A percentile compares a stretch with the other conserved stretches of the same genome.
phyloP scores from a whole-genome alignment of 1,140 invertebrate species.

The Nymphalis io region DNA sequence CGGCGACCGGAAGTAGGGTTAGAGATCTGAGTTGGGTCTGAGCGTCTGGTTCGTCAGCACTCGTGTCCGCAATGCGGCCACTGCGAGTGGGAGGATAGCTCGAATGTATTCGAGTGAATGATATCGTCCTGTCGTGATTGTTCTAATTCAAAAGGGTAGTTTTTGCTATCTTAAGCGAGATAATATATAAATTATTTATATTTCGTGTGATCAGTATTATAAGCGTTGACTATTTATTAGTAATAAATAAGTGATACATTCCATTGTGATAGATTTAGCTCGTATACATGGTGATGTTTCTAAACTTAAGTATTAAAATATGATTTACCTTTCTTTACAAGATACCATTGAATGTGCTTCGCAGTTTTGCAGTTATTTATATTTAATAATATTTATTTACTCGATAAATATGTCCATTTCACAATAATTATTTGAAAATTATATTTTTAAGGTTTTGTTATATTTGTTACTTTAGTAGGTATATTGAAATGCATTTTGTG shows the following conservation, averaged over 20 bases:
- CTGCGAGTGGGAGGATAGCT: neutral
- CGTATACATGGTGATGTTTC: slow-evolving; percentile 14
- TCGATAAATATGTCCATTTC: neutral
- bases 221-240: slow-evolving; percentile 39
- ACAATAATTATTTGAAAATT: neutral
- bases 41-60: neutral
- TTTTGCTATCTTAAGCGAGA: neutral
- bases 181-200: neutral
- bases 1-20: neutral
- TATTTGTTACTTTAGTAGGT: neutral
- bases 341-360: neutral
- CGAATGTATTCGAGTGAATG: neutral
- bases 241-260: slow-evolving; percentile 46
- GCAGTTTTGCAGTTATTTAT: neutral
- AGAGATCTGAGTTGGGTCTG: neutral
- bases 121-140: neutral
- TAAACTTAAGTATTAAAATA: slow-evolving; percentile 2
- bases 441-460: neutral
- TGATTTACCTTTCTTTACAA: neutral
- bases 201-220: slow-evolving; percentile 65
- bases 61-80: neutral
- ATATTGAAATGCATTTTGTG: neutral
- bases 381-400: neutral
- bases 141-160: neutral
- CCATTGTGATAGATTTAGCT: slow-evolving; percentile 44